Base-by-base conservation (phyloP, 2,888 invertebrate species). In the Thera britannica region DNA sequence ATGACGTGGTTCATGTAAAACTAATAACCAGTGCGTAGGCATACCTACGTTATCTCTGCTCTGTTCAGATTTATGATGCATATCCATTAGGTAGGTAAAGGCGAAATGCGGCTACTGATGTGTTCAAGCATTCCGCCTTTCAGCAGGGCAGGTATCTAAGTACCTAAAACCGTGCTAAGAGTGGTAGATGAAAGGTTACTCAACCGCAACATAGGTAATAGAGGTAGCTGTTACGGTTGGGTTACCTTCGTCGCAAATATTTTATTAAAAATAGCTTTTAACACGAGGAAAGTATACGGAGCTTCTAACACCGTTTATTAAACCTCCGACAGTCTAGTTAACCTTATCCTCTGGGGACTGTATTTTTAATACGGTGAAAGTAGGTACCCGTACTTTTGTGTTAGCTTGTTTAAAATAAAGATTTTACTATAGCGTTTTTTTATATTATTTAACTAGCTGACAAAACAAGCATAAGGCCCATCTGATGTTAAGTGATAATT, bases 261-360 rank as follows among this genome's bases (percentile, higher is more conserved):
- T 76, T 72, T 72, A 76, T 74, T 67, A 72, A 69, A 68, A 71
- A 71, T 66, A 63, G 68, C 68, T 71, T 68, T 73, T 72, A 75
- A 72, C 67, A 61, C 72, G 69, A 58, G 69, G 65, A 73, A 73
- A 73, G 67, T 70, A 68, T 68, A 71, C 65, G 66, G 46, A 72
- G 72, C 73, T 73, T 67, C 71, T 72, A 73, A 68, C 71, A 58
- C 72, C 44, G 66, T 71, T 75, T 75, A 75, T 75, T 74, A 72
- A 75, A 72, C 74, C 72, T 60, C 72, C 67, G 68, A 72, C 75
- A 73, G 72, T 73, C 72, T 75, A 72, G 73, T 75, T 74, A 75
- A 74, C 75, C 72, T 75, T 74, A 72, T 67, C 68, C 64, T 62
- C 66, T 52, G 74, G 67, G 3, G 61, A 69, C 73, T 70, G 65